Evolutionary conservation across 2,797 vertebrate genomes (phyloP).

Genomic region (Prionace glauca): DNA sequence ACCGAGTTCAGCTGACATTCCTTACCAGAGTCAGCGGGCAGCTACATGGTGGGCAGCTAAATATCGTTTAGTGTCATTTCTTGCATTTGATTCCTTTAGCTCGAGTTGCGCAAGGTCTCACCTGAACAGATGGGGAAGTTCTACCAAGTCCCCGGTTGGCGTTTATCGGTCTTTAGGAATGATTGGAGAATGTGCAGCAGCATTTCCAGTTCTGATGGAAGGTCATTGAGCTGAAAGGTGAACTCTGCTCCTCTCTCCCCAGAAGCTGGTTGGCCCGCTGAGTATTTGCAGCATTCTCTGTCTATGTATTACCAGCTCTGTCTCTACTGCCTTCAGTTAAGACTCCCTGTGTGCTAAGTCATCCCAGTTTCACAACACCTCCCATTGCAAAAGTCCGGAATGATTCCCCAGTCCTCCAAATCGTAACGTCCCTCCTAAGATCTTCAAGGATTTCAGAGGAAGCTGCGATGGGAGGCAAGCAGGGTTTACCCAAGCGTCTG

Average conservation of each 20-base stretch:
- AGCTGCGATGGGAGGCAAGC: not conserved
- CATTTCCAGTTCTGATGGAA: not conserved
- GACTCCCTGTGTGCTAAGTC: not conserved
- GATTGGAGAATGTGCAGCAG: not conserved
- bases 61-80: not conserved
- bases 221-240: not conserved
- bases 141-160: not conserved
- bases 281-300: not conserved
- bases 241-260: not conserved
- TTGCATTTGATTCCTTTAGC: not conserved
- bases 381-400: not conserved
- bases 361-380: not conserved
- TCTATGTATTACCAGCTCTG: not conserved
- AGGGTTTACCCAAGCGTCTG: not conserved
- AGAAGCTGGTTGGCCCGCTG: not conserved
- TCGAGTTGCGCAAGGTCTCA: not conserved
- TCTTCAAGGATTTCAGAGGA: not conserved
- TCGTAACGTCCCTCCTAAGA: not conserved
- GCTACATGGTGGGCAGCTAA: not conserved
- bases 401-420: not conserved
- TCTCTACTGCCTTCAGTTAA: not conserved
- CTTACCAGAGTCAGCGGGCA: not conserved
- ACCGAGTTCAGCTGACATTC: not conserved
- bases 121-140: not conserved
- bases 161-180: not conserved